Evolutionary conservation across 2,888 invertebrate genomes (phyloP).

Genomic region (Acheta domesticus): DNA sequence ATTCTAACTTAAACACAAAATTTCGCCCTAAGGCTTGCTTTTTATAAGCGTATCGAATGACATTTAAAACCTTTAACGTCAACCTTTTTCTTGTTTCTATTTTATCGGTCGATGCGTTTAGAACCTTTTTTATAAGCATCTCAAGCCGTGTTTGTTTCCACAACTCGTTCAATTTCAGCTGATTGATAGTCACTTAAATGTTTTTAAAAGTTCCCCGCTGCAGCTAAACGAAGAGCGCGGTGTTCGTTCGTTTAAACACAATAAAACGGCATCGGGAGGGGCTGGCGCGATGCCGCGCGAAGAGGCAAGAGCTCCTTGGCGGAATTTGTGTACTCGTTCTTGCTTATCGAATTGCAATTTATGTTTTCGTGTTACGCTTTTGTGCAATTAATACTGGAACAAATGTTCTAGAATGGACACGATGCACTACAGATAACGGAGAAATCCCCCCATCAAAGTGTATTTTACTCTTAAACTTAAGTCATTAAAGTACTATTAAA

Average conservation of each 20-base stretch:
- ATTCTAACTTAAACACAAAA: slow-evolving; percentile 18
- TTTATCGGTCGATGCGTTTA: slow-evolving; percentile 18
- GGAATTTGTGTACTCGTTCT: no score
- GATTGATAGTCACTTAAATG: slow-evolving; percentile 33
- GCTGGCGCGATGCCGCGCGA: no score
- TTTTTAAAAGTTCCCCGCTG: slow-evolving; percentile 23
- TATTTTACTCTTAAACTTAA: no score
- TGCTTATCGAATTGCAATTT: no score
- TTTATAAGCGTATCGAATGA: slow-evolving; percentile 26
- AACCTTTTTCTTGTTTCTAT: slow-evolving; percentile 3
- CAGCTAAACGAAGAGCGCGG: slow-evolving; percentile 18
- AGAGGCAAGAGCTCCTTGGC: no score
- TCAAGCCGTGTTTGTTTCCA: slow-evolving; percentile 19
- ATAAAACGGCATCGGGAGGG: not conserved
- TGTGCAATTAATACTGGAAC: no score
- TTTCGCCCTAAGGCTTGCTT: slow-evolving; percentile 11
- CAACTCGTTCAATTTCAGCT: slow-evolving; percentile 31
- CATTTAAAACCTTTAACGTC: slow-evolving; percentile 12
- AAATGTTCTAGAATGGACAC: no score
- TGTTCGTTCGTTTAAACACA: not conserved
- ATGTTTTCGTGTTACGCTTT: no score
- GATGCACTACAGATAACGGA: no score
- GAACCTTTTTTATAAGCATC: not conserved
- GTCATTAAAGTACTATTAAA: no score
- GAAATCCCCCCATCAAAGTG: no score